Conservation (phyloP, 2,797 vertebrate genomes). For the Sorex maritimensis region DNA sequence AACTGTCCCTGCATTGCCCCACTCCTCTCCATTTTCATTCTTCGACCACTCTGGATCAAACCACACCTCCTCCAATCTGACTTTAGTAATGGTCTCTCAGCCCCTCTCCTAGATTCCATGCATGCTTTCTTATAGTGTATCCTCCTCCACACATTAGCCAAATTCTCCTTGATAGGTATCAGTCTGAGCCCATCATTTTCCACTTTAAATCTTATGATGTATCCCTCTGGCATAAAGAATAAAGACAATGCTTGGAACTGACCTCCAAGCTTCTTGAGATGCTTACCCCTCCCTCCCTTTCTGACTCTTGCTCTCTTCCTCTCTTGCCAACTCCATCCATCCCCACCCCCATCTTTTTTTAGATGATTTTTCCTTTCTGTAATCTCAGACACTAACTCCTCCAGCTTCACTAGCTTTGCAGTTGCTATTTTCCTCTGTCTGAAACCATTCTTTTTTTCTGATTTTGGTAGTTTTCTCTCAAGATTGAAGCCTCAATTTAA, state of each 20-base stretch:
- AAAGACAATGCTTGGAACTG: not conserved
- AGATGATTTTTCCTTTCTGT: not conserved
- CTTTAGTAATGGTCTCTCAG: not conserved
- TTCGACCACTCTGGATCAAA: not conserved
- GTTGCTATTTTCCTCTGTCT: constrained; percentile 7
- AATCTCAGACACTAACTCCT: not conserved
- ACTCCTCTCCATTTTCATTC: not conserved
- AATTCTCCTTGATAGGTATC: not conserved
- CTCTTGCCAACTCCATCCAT: not conserved
- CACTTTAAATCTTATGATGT: not conserved
- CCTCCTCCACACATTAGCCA: not conserved
- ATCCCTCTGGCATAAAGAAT: not conserved
- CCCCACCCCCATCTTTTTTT: not conserved
- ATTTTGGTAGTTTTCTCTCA: not conserved
- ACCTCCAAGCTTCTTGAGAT: not conserved
- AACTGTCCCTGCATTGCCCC: not conserved
- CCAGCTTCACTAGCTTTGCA: not conserved
- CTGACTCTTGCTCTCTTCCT: not conserved
- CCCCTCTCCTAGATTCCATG: not conserved
- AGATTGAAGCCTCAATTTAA: not conserved
- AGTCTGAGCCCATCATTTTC: not conserved
- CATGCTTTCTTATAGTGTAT: not conserved
- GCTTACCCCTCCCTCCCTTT: not conserved
- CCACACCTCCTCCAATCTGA: too few species aligned
- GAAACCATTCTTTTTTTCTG: not conserved